Conservation (phyloP, 2,888 invertebrate species). For the Syritta pipiens region DNA sequence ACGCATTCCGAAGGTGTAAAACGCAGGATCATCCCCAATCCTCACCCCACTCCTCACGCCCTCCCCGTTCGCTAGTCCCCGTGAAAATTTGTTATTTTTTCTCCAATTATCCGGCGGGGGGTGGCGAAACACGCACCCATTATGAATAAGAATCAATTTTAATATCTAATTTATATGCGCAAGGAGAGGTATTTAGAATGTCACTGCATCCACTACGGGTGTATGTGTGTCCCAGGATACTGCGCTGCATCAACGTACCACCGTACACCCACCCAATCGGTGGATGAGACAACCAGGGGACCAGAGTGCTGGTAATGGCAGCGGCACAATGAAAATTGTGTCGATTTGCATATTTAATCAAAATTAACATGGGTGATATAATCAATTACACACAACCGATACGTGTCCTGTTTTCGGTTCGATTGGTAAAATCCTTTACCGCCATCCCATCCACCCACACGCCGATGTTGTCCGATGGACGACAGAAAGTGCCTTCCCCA, state of each 20-base stretch:
- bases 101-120: conserved; percentile 37
- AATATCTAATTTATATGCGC: conserved; percentile 70
- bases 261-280: too few relatives aligned
- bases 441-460: background rate
- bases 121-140: conserved; percentile 47
- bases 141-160: conserved; percentile 70
- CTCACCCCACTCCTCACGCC: background rate
- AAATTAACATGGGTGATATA: conserved; percentile 80
- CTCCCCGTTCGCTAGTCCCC: background rate
- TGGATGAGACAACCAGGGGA: too few relatives aligned
- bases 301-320: conserved; percentile 70
- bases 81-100: conserved; percentile 39
- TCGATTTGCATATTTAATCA: conserved; percentile 80
- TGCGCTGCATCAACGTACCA: too few relatives aligned
- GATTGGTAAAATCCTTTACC: conserved; percentile 76
- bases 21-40: conserved; percentile 12
- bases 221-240: conserved; percentile 64
- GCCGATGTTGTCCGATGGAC: background rate
- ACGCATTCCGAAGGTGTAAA: conserved; percentile 50
- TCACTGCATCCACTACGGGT: conserved; percentile 46
- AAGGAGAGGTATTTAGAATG: conserved; percentile 64
- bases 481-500: conserved; percentile 37
- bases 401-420: conserved; percentile 76
- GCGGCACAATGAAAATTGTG: conserved; percentile 74
- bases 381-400: conserved; percentile 77